A percentile compares a stretch with the other conserved stretches of the same genome.
phyloP scores from a whole-genome alignment of 2,888 invertebrate species.

The Balanococcus diminutus region DNA sequence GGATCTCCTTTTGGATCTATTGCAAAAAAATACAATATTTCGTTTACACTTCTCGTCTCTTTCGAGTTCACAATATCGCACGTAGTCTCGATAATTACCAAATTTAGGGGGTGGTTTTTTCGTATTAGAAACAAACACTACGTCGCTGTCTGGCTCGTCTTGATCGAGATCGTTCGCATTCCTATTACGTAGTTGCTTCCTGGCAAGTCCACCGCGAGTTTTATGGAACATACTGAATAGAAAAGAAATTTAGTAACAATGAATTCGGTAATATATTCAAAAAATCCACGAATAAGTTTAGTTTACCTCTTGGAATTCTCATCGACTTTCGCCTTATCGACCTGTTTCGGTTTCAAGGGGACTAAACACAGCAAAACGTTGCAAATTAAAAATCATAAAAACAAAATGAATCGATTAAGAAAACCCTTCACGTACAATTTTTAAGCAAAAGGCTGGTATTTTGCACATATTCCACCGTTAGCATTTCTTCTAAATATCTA shows the following conservation, averaged over 20 bases:
- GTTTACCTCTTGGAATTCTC: slow-evolving; percentile 48
- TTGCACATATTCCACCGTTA: slow-evolving; percentile 57
- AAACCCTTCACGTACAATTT: slow-evolving; percentile 56
- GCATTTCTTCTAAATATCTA: slow-evolving; percentile 57
- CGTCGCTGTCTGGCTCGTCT: slow-evolving; percentile 37
- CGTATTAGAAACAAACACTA: not conserved
- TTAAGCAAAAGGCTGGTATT: slow-evolving; percentile 54
- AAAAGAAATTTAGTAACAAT: not conserved
- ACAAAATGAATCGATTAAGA: not conserved
- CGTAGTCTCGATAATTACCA: not conserved
- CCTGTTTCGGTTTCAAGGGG: slow-evolving; percentile 34
- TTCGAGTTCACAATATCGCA: not conserved
- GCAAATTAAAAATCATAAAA: not conserved
- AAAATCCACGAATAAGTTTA: not conserved
- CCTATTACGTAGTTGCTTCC: slow-evolving; percentile 55
- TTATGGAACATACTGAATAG: slow-evolving; percentile 57
- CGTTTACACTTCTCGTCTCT: not conserved
- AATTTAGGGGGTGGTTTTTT: not conserved
- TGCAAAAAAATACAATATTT: not conserved
- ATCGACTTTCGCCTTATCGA: not conserved
- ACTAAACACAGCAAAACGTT: not conserved
- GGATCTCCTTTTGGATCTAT: not conserved
- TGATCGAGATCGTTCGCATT: not conserved
- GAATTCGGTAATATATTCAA: not conserved
- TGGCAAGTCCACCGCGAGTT: slow-evolving; percentile 37